Evolutionary conservation across 1,140 invertebrate species (phyloP).

Genomic region (Heliconius hewitsoni): DNA sequence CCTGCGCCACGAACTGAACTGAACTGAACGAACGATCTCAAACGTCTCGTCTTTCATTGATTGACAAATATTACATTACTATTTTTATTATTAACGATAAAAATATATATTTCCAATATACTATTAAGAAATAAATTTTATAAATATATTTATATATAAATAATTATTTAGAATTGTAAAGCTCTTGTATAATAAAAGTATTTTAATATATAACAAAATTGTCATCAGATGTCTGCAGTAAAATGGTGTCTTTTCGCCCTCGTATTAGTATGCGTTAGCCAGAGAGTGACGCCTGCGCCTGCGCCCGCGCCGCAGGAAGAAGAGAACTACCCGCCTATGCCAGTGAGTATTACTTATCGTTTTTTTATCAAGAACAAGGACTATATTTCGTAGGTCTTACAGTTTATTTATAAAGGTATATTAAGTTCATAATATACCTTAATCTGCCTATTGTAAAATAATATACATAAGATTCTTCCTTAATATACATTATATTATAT

Average conservation of each 20-base stretch:
- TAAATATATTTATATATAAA: no score
- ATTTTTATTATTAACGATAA: no score
- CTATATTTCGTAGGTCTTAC: not conserved
- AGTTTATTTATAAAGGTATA: not conserved
- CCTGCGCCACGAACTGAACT: no score
- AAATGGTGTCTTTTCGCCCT: slow-evolving; percentile 60
- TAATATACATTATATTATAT: not conserved
- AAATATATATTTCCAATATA: not conserved
- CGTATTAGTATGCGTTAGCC: slow-evolving; percentile 59
- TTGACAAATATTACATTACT: no score
- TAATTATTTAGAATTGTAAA: no score
- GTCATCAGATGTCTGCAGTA: slow-evolving; percentile 60
- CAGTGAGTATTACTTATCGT: slow-evolving; percentile 58
- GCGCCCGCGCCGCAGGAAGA: slow-evolving; percentile 66
- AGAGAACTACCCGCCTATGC: slow-evolving; percentile 71
- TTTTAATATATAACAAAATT: slow-evolving; percentile 6
- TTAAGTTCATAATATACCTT: not conserved
- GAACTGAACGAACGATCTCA: no score
- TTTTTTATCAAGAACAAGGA: not conserved
- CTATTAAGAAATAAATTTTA: not conserved
- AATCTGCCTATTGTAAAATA: no score
- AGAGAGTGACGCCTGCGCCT: slow-evolving; percentile 43
- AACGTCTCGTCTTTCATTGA: no score
- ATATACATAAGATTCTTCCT: no score
- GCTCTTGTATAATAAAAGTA: no score